phyloP scores from a whole-genome alignment of 2,113 vertebrate species.

The Vicugna pacos region DNA sequence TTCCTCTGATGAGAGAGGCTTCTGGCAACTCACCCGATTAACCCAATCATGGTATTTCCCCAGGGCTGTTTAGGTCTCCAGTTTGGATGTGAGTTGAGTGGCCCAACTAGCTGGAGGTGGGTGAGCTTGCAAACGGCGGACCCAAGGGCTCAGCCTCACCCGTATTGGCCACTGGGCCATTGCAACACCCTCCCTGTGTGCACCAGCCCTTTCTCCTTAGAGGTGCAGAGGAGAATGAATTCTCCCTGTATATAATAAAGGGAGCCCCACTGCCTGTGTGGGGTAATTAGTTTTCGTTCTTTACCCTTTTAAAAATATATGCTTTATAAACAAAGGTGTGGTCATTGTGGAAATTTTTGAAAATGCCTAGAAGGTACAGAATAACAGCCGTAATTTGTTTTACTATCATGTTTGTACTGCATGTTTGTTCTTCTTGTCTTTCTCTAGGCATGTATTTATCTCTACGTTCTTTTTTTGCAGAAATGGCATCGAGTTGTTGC shows the following conservation, averaged over 20 bases:
- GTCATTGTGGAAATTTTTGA: conserved; percentile 20
- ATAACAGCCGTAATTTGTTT: neutral
- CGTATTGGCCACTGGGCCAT: rapidly evolving
- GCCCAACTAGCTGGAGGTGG: neutral
- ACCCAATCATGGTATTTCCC: neutral
- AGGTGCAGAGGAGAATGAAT: neutral
- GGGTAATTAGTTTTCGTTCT: neutral
- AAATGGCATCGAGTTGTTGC: conserved; percentile 23
- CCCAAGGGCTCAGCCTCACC: rapidly evolving
- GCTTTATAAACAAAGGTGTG: neutral
- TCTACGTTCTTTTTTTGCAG: neutral
- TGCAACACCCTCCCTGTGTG: neutral
- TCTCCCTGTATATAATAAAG: neutral
- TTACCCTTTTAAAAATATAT: neutral
- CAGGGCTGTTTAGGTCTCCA: neutral
- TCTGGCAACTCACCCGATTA: neutral
- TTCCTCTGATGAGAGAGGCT: neutral
- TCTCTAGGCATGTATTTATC: conserved; percentile 7
- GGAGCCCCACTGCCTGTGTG: neutral
- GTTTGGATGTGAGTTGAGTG: neutral
- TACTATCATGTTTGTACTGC: neutral
- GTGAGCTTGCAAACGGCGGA: neutral
- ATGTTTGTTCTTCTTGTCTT: conserved; percentile 34
- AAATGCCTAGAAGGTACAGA: conserved; percentile 10
- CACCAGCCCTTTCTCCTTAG: neutral